A percentile compares a stretch with the other conserved stretches of the same genome.
Conservation (phyloP, 2,888 invertebrate species). For the Cosmopolites sordidus region DNA sequence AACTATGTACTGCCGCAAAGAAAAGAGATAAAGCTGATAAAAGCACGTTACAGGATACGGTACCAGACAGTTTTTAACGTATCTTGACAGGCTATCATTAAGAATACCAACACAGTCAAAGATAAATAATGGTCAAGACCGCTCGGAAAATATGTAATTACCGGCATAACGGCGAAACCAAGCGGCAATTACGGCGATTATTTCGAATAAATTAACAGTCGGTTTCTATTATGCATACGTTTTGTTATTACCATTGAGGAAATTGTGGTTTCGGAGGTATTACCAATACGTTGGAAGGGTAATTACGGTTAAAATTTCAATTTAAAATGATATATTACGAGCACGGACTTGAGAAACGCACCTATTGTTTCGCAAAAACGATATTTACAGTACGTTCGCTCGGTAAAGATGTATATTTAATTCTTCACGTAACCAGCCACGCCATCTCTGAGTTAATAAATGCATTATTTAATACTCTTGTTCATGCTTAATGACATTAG, state of each 20-base stretch:
- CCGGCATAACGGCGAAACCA: background rate
- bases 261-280: background rate
- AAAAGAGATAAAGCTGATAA: no score
- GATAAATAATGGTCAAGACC: background rate
- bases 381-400: no score
- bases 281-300: background rate
- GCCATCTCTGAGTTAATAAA: no score
- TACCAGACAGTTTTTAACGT: background rate
- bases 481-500: no score
- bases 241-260: background rate
- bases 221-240: background rate
- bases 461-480: no score
- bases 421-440: no score
- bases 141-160: background rate
- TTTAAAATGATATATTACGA: background rate
- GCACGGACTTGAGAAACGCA: background rate
- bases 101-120: background rate
- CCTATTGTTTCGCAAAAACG: background rate
- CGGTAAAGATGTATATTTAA: no score
- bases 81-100: constrained; percentile 1
- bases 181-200: background rate
- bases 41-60: no score
- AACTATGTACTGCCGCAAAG: no score
- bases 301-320: background rate
- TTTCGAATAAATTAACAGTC: background rate